phyloP scores from a whole-genome alignment of 2,113 vertebrate species.

The Sigmodon hispidus region DNA sequence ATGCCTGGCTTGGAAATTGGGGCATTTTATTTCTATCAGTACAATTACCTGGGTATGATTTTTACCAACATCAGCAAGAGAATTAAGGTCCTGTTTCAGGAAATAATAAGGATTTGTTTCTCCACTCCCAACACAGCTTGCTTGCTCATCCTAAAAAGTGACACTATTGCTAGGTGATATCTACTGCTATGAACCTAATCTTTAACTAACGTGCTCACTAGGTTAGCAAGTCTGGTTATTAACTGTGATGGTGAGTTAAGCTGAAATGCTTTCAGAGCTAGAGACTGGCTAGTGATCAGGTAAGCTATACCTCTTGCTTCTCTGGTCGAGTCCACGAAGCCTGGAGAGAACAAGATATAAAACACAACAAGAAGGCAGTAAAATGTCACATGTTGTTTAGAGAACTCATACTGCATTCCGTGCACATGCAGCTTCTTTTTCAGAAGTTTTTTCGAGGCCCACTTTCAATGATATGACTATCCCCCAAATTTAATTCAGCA shows the following conservation, averaged over 20 bases:
- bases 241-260: slow-evolving; percentile 83
- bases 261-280: slow-evolving; percentile 81
- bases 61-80: slow-evolving; percentile 71
- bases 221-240: slow-evolving; percentile 83
- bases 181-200: slow-evolving; percentile 82
- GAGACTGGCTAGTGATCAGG: slow-evolving; percentile 88
- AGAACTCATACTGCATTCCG: slow-evolving; percentile 75
- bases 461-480: slow-evolving; percentile 62
- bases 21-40: slow-evolving; percentile 50
- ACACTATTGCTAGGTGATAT: slow-evolving; percentile 74
- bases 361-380: slow-evolving; percentile 90
- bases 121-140: slow-evolving; percentile 83
- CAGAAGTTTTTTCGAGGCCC: slow-evolving; percentile 37
- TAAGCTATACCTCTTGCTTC: slow-evolving; percentile 98
- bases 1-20: slow-evolving; percentile 51
- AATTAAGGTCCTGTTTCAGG: slow-evolving; percentile 61
- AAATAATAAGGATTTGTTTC: slow-evolving; percentile 64
- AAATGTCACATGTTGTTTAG: slow-evolving; percentile 85
- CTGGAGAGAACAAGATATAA: slow-evolving; percentile 97
- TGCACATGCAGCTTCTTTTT: slow-evolving; percentile 86
- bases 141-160: slow-evolving; percentile 83
- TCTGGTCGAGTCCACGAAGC: slow-evolving; percentile 99
- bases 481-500: slow-evolving; percentile 41
- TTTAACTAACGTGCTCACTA: slow-evolving; percentile 73
- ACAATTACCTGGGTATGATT: slow-evolving; percentile 69